phyloP scores from a whole-genome alignment of 2,888 invertebrate genomes.

The Pediacus dermestoides region DNA sequence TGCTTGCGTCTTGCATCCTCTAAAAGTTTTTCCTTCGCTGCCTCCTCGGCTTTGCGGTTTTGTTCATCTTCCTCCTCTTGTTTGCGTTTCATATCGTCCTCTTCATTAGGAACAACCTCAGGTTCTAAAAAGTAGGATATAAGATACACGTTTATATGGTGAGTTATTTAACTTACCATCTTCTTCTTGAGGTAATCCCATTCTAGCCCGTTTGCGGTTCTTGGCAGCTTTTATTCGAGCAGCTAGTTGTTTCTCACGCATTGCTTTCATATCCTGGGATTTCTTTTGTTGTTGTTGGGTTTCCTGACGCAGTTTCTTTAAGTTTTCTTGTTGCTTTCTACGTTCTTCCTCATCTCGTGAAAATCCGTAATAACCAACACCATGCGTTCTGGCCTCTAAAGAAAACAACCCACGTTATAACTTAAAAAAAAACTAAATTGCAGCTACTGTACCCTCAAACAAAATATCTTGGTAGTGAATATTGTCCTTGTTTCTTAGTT shows the following conservation, averaged over 20 bases:
- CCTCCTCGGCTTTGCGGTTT: slow-evolving; percentile 49
- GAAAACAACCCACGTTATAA: slow-evolving; percentile 1
- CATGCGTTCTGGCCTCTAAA: slow-evolving; percentile 85
- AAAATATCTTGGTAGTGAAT: slow-evolving; percentile 91
- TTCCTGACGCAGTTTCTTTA: slow-evolving; percentile 67
- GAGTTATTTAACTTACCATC: slow-evolving; percentile 45
- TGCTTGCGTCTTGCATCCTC: slow-evolving; percentile 55
- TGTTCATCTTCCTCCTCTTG: slow-evolving; percentile 22
- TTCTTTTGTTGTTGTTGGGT: slow-evolving; percentile 66
- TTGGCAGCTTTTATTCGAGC: slow-evolving; percentile 70
- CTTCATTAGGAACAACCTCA: slow-evolving; percentile 27
- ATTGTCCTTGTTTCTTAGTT: slow-evolving; percentile 66
- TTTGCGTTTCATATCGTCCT: slow-evolving; percentile 19
- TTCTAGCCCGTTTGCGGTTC: slow-evolving; percentile 67
- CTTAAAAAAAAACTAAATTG: background rate
- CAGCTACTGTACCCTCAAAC: slow-evolving; percentile 66
- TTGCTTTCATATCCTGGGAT: slow-evolving; percentile 58
- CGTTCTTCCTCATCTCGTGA: slow-evolving; percentile 81
- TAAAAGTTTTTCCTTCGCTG: slow-evolving; percentile 52
- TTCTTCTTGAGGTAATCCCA: slow-evolving; percentile 68
- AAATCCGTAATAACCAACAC: slow-evolving; percentile 89
- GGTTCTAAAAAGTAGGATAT: slow-evolving; percentile 21
- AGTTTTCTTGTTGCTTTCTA: slow-evolving; percentile 73
- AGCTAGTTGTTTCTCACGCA: slow-evolving; percentile 64
- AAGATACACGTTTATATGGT: slow-evolving; percentile 15